These are phyloP conservation scores for Anser brachyrhynchus DNA, from an alignment of 2,113 vertebrate species.

Conservation along the genomic window DNA sequence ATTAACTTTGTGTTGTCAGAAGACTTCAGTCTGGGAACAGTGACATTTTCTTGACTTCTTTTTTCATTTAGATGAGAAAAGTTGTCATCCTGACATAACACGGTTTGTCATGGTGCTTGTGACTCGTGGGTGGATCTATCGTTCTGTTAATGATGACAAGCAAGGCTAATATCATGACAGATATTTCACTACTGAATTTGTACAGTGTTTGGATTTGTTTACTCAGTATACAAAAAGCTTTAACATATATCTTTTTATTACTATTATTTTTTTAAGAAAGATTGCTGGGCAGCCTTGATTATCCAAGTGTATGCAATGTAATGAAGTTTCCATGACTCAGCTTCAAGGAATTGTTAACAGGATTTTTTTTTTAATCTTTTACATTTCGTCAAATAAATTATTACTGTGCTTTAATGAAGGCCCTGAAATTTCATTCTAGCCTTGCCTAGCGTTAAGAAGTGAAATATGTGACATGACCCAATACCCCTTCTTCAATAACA, in stretches of 20 bases:
- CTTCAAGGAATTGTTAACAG: not conserved
- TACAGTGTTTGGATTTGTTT: not conserved
- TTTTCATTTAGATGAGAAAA: slow-evolving; percentile 37
- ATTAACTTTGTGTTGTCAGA: slow-evolving; percentile 55
- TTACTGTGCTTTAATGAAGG: not conserved
- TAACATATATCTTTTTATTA: not conserved
- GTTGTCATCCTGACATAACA: slow-evolving; percentile 26
- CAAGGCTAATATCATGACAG: slow-evolving; percentile 13
- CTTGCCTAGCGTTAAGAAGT: not conserved
- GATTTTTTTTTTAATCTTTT: not conserved
- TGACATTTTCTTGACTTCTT: slow-evolving; percentile 42
- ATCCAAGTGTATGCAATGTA: not conserved
- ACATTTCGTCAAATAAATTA: not conserved
- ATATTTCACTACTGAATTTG: not conserved
- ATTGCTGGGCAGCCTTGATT: not conserved
- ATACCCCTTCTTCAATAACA: not conserved
- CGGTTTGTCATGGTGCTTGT: slow-evolving; percentile 12
- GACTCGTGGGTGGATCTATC: not conserved
- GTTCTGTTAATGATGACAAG: slow-evolving; percentile 12
- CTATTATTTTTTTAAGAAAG: not conserved
- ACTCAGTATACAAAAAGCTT: not conserved
- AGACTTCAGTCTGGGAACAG: slow-evolving; percentile 17
- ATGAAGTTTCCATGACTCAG: not conserved
- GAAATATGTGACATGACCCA: not conserved
- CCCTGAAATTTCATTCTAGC: not conserved